Conservation (phyloP, 1,140 invertebrate species). For the Myzus persicae region DNA sequence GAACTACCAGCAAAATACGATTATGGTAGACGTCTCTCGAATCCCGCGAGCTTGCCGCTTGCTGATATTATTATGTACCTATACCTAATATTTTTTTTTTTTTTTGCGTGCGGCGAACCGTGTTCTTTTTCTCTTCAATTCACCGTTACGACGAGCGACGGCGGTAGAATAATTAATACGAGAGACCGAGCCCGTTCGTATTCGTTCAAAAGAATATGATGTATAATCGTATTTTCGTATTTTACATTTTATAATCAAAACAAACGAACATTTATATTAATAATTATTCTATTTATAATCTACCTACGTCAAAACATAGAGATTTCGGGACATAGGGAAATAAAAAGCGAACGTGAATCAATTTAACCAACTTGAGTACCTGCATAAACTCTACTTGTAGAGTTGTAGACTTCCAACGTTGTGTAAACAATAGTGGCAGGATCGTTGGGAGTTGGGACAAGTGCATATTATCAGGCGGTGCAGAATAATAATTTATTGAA, state of each 20-base stretch:
- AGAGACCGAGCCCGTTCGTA: not conserved
- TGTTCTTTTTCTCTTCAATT: not conserved
- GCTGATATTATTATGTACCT: slow-evolving; percentile 8
- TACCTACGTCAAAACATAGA: too few species aligned
- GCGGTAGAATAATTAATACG: not conserved
- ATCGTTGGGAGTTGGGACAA: not conserved
- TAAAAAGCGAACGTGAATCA: not conserved
- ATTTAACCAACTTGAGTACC: not conserved
- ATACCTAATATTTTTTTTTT: not conserved
- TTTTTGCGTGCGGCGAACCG: not conserved
- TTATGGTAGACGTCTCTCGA: not conserved
- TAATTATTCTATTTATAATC: not conserved
- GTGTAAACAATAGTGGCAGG: not conserved
- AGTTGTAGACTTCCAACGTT: not conserved
- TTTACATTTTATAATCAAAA: not conserved
- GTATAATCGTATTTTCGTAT: not conserved
- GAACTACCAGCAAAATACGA: not conserved
- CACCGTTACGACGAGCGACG: not conserved
- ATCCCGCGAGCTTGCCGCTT: not conserved
- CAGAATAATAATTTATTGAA: not conserved
- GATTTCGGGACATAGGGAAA: not conserved
- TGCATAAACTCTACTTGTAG: too few species aligned
- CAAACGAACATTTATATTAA: not conserved
- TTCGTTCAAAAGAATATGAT: not conserved
- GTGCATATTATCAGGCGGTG: not conserved